Percentiles rank a stretch among this genome's conserved stretches.
Conservation (phyloP, 2,888 invertebrate genomes). For the Trachelus iudaicus region DNA sequence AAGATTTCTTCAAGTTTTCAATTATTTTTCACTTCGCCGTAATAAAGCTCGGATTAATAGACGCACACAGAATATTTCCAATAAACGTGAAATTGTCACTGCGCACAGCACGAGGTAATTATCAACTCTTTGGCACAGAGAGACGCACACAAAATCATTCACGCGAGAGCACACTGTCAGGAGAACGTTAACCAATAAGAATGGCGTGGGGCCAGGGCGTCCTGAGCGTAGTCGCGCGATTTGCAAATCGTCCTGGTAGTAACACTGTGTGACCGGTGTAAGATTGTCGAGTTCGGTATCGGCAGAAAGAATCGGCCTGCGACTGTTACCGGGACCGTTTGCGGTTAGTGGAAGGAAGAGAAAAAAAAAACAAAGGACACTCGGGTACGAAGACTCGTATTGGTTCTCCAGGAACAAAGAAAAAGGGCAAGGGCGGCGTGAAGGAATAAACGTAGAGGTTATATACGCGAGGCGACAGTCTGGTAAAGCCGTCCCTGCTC, state of each 20-base stretch:
- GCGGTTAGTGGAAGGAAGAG: not conserved
- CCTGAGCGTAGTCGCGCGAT: not conserved
- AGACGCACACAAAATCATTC: not conserved
- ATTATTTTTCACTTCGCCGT: not conserved
- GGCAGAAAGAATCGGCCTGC: not conserved
- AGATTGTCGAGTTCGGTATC: not conserved
- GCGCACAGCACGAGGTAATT: not conserved
- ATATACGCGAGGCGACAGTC: no score
- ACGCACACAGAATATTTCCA: not conserved
- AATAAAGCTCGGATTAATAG: not conserved
- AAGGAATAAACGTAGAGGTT: not conserved
- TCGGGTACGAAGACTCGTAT: not conserved
- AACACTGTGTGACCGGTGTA: not conserved
- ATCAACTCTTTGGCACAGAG: not conserved
- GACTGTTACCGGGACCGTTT: not conserved
- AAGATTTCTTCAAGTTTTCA: not conserved
- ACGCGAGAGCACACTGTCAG: not conserved
- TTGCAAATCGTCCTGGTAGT: not conserved
- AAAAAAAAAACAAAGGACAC: not conserved
- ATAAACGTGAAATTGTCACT: not conserved
- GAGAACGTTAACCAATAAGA: not conserved
- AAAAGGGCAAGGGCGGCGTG: not conserved
- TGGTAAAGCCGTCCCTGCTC: not conserved
- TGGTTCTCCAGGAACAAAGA: not conserved
- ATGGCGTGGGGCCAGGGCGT: not conserved